These are phyloP conservation scores for Hippocampus zosterae DNA, from an alignment of 2,113 vertebrate genomes.

Conservation along the genomic window DNA sequence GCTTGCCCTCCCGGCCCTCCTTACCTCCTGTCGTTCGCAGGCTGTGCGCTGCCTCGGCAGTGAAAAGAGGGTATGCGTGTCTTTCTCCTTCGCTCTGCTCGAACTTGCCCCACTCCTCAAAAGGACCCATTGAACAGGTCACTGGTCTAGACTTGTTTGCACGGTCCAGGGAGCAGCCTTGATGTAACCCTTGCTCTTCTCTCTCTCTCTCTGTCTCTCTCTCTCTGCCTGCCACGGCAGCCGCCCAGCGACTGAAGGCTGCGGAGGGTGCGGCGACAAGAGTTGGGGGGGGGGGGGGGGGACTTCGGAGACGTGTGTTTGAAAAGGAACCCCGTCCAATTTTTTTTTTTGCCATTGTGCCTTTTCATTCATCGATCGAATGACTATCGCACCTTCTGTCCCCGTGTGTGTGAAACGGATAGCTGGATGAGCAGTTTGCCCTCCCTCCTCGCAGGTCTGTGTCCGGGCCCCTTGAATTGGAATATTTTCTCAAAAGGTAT, in stretches of 20 bases:
- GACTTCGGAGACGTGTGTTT: conserved; percentile 92
- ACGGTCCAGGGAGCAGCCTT: conserved; percentile 95
- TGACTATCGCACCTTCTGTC: conserved; percentile 99
- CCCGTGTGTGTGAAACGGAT: conserved; percentile 94
- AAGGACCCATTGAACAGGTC: conserved; percentile 92
- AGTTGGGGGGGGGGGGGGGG: conserved; percentile 64
- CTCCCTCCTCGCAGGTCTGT: conserved; percentile 45
- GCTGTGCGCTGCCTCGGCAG: conserved; percentile 82
- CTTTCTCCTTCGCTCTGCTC: conserved; percentile 87
- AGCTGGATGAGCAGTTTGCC: conserved; percentile 71
- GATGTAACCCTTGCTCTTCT: conserved; percentile 96
- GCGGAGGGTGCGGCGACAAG: conserved; percentile 65
- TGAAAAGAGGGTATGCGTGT: conserved; percentile 87
- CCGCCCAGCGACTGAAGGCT: conserved; percentile 89
- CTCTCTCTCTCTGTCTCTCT: conserved; percentile 78
- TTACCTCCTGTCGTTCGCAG: conserved; percentile 96
- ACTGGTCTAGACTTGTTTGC: conserved; percentile 96
- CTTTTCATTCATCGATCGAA: conserved; percentile 99
- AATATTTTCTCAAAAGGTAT: conserved; percentile 59
- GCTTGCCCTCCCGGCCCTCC: conserved; percentile 88
- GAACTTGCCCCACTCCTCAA: conserved; percentile 95
- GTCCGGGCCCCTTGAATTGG: conserved; percentile 65
- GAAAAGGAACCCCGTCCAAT: conserved; percentile 96
- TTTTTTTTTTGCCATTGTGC: conserved; percentile 84
- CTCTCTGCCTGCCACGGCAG: conserved; percentile 74